Base-by-base conservation (phyloP, 2,888 invertebrate species). In the Bhutanitis thaidina region DNA sequence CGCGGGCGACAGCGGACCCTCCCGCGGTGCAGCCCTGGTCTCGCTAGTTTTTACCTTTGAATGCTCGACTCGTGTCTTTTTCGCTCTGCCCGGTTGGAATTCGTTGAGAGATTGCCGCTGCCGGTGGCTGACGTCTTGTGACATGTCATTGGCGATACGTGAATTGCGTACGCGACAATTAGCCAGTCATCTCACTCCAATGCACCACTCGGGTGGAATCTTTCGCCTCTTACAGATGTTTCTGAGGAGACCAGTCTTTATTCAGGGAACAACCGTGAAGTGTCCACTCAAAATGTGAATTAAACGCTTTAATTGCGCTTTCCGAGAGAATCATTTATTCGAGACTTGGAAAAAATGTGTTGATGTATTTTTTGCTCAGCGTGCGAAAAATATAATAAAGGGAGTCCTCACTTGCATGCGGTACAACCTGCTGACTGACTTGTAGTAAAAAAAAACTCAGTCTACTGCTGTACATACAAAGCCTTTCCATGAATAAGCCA, bases 81-180 rank as follows among this genome's bases (percentile, higher is more conserved):
- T 87, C 86, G 84, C 87, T 87, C 86, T 85, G 86, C 71, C 77
- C 83, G 72, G 79, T 84, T 63, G 89, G 89, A 89, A 89, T 89
- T 88, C 83, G 85, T 82, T 77, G 83, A 80, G 80, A 78, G 80
- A 84, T 81, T 80, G 82, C 86, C 88, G 83, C 83, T 74, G 86
- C 86, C 80, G 88, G 88, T 89, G 88, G 89, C 85, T 84, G 83
- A 85, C 84, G 84, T 81, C 85, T 80, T 85, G 85, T 87, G 87
- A 86, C 84, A 83, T 87, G 86, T 87, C 85, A 79, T 64, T 64
- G 72, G 60, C 69, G 53, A 73, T 86, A 88, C 87, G 88, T 87
- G 89, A 79, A 69, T 72, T 77, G 87, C 84, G 79, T 85, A 81
- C 84, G 72, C 74, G 67, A 75, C 86, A 87, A 89, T 89, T 87